Conservation (phyloP, 2,113 vertebrate species). For the Mobula hypostoma region DNA sequence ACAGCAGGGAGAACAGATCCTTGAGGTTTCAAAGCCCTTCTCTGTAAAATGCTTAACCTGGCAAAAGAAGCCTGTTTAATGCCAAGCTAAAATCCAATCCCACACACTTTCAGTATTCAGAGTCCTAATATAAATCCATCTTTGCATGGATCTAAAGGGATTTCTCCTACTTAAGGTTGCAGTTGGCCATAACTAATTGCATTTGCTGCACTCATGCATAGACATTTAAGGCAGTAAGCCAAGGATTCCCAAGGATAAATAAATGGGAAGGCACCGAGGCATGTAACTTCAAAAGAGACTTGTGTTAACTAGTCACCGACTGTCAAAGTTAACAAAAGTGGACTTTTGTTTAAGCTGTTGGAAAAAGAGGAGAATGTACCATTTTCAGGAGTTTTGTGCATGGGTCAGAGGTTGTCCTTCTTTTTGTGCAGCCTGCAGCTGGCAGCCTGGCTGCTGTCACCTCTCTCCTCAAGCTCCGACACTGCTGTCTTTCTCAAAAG, state of each 20-base stretch:
- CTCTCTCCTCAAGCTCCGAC: not conserved
- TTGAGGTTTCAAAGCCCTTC: not conserved
- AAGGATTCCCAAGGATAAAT: not conserved
- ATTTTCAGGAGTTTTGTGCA: conserved; percentile 12
- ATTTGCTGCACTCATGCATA: conserved; percentile 35
- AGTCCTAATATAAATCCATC: conserved; percentile 39
- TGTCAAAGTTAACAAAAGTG: conserved; percentile 37
- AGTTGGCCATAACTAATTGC: conserved; percentile 41
- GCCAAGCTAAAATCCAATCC: not conserved
- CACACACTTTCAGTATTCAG: conserved; percentile 35
- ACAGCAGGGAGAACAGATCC: not conserved
- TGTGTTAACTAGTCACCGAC: conserved; percentile 39
- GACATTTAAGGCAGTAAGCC: conserved; percentile 28
- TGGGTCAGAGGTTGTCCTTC: conserved; percentile 46
- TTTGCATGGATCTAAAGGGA: conserved; percentile 36
- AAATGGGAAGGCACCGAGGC: conserved; percentile 38
- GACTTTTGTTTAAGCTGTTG: conserved; percentile 40
- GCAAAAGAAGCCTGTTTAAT: not conserved
- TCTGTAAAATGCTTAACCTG: not conserved
- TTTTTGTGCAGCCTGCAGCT: conserved; percentile 46
- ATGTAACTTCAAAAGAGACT: conserved; percentile 40
- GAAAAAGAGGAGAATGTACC: conserved; percentile 31
- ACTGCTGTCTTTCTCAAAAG: conserved; percentile 24
- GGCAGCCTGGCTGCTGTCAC: not conserved
- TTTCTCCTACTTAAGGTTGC: conserved; percentile 17